Base-by-base conservation (phyloP, 2,113 vertebrate genomes). In the Notarius quadriscutis region DNA sequence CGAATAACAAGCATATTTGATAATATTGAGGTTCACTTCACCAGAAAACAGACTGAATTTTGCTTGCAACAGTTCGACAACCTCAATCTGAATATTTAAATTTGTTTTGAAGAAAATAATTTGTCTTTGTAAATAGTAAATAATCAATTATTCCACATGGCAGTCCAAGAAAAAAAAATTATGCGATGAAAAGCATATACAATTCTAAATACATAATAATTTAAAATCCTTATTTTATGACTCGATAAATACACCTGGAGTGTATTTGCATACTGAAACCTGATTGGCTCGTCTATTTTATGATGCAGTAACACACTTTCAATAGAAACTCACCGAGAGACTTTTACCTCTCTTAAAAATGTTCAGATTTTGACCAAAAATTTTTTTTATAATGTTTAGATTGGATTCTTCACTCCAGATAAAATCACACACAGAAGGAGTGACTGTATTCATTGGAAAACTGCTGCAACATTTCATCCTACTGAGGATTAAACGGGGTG, bases 251-350 rank as follows among this genome's bases (percentile, higher is more conserved):
- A 1, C 14, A 5, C 69, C 11, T 11, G 22, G 12, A 9, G 11
- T n/a, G 27, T 55, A 62, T 81, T 81, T 81, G 30, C 79, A 81
- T 60, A 81, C 79, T 81, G 57, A 11, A 81, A 60, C 0, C 57
- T 41, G 57, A 81, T 20, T 80, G 78, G 55, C 17, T 4, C 0
- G 4, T 58, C 5, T 4, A 4, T 58, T 34, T 58, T 22, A n/a
- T 78, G 50, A 78, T 7, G 50, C 20, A 53, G n/a, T 53, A 74
- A 74, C 41, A 41, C 34, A 48, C 34, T 30, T 20, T 41, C 7
- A 18, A 20, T 0, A 71, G 34, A 34, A 15, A 71, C 15, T 30
- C 27, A 71, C 7, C 14, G 15, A 14, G 5, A 7, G 25, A n/a
- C n/a, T 65, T 65, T 27, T 69, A 69, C 14, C 12, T 12, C 14